Evolutionary conservation across 2,113 vertebrate genomes (phyloP).

Genomic region (Phyllopteryx taeniolatus): DNA sequence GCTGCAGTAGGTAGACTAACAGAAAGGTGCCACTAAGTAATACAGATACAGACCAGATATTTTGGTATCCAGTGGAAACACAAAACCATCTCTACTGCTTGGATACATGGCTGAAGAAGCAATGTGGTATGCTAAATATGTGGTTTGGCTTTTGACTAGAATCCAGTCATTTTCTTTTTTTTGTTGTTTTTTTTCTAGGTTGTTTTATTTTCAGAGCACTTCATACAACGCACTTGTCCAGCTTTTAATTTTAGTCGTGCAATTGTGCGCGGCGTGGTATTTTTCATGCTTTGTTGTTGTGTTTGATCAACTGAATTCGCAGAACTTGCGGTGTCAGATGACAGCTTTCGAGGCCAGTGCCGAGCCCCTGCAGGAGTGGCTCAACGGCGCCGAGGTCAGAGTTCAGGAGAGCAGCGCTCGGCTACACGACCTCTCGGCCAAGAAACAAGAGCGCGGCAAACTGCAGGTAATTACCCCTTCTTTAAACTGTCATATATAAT

Average conservation of each 20-base stretch:
- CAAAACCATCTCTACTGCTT: not conserved
- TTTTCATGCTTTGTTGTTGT: not conserved
- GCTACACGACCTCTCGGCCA: constrained; percentile 87
- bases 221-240: not conserved
- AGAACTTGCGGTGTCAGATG: constrained; percentile 93
- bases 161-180: not conserved
- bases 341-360: constrained; percentile 88
- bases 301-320: not conserved
- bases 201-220: not conserved
- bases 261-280: not conserved
- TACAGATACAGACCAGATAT: not conserved
- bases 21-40: no score
- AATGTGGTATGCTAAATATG: not conserved
- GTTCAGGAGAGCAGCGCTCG: constrained; percentile 85
- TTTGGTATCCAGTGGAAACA: not conserved
- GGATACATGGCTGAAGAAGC: not conserved
- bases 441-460: constrained; percentile 88
- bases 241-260: not conserved
- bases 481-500: not conserved
- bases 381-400: constrained; percentile 80
- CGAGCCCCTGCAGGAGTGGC: constrained; percentile 89
- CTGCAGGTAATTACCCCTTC: constrained; percentile 80
- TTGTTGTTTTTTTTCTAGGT: not conserved
- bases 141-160: constrained; percentile 2
- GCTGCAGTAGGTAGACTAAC: not conserved